These are phyloP conservation scores for Hoplostethus mediterraneus DNA, from an alignment of 2,797 vertebrate species.

Conservation along the genomic window DNA sequence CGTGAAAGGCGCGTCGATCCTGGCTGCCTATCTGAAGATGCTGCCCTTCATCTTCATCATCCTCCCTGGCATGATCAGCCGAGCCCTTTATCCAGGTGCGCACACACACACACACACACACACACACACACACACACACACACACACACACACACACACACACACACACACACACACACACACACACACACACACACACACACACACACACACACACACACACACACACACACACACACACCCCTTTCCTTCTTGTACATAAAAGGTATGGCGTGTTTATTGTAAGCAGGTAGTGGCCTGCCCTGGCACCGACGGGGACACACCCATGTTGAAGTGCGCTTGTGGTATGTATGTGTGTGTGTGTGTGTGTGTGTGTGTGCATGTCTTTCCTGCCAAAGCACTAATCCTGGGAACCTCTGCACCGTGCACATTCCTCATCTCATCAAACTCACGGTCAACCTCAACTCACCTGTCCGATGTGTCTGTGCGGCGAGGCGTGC, in stretches of 20 bases:
- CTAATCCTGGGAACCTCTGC: slow-evolving; percentile 9
- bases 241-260: neutral
- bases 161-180: too few relatives aligned
- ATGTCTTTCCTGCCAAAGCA: slow-evolving; percentile 5
- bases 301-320: slow-evolving; percentile 12
- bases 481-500: slow-evolving; percentile 67
- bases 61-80: slow-evolving; percentile 96
- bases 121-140: slow-evolving; percentile 22
- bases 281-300: slow-evolving; percentile 54
- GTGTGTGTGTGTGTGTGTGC: neutral
- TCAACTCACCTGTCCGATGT: slow-evolving; percentile 78
- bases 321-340: slow-evolving; percentile 29
- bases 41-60: slow-evolving; percentile 92
- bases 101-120: slow-evolving; percentile 29
- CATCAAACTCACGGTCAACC: neutral
- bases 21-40: slow-evolving; percentile 94
- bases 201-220: too few relatives aligned
- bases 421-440: neutral
- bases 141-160: too few relatives aligned
- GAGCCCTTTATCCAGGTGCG: slow-evolving; percentile 93
- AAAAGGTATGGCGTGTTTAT: neutral
- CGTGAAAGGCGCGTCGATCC: slow-evolving; percentile 91
- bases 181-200: too few relatives aligned
- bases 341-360: neutral
- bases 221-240: too few relatives aligned